Evolutionary conservation across 92 coral and sea anemone species (phyloP).

Genomic region (Muricea muricata): DNA sequence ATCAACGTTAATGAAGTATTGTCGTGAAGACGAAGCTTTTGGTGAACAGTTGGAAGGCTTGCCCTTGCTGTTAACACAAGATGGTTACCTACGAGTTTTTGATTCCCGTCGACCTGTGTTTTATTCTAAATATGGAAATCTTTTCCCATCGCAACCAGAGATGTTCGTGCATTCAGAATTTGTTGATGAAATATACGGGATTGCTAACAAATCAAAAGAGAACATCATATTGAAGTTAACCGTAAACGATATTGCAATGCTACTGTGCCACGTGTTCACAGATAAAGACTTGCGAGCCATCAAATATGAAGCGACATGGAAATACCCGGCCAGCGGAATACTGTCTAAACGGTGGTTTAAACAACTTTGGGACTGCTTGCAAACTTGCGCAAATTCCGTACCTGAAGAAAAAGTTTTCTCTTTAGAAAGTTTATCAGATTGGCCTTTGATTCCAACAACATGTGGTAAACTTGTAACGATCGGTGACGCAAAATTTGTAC

Average conservation of each 20-base stretch:
- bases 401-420: constrained; percentile 75
- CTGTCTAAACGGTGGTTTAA: constrained; percentile 83
- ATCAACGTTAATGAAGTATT: neutral
- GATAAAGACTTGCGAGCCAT: constrained; percentile 73
- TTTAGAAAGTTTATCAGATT: constrained; percentile 77
- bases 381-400: constrained; percentile 59
- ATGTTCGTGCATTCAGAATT: constrained; percentile 76
- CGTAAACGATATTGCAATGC: constrained; percentile 66
- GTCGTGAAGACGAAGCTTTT: neutral
- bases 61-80: constrained; percentile 88
- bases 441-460: constrained; percentile 94
- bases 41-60: constrained; percentile 65
- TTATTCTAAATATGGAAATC: constrained; percentile 64
- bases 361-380: constrained; percentile 72
- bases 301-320: constrained; percentile 12
- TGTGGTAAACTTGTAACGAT: constrained; percentile 78
- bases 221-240: constrained; percentile 79
- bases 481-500: constrained; percentile 76
- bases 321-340: constrained; percentile 45
- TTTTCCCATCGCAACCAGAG: constrained; percentile 81
- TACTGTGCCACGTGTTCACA: constrained; percentile 66
- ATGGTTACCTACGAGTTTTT: constrained; percentile 76
- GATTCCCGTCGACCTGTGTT: constrained; percentile 39
- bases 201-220: constrained; percentile 50
- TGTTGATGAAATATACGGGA: constrained; percentile 56